Evolutionary conservation across 2,113 vertebrate species (phyloP).

Genomic region (Anguilla japonica): DNA sequence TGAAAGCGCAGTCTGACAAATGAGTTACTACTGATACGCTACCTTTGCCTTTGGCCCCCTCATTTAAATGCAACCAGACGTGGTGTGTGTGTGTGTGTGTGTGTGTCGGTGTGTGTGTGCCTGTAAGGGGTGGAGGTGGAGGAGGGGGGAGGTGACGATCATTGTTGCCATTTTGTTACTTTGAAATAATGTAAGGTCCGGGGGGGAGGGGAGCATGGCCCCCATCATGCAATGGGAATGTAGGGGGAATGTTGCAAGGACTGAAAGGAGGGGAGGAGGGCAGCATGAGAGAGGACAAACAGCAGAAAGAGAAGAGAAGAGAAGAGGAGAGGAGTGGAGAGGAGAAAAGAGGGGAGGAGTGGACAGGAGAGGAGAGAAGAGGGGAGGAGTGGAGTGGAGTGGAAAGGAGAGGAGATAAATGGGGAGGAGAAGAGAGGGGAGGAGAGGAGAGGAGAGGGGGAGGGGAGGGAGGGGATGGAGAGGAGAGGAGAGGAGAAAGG

Average conservation of each 20-base stretch:
- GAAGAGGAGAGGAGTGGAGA: too few species aligned
- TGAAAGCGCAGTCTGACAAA: neutral
- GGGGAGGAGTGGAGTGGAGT: neutral
- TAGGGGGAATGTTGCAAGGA: neutral
- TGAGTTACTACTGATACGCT: neutral
- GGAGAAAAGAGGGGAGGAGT: conserved; percentile 44
- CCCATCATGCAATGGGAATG: neutral
- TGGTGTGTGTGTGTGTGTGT: too few species aligned
- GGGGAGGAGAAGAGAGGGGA: conserved; percentile 34
- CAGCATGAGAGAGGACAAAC: conserved; percentile 18
- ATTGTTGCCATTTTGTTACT: neutral
- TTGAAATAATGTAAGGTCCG: neutral
- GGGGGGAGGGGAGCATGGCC: too few species aligned
- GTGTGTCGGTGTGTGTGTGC: too few species aligned
- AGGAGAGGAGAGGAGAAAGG: neutral
- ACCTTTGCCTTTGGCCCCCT: neutral
- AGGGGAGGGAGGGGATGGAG: too few species aligned
- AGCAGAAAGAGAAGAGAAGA: conserved; percentile 5
- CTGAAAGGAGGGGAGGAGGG: conserved; percentile 34
- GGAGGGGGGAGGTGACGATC: neutral
- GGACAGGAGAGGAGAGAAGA: conserved; percentile 22
- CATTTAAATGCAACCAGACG: too few species aligned
- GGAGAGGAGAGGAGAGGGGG: neutral
- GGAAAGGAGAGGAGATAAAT: conserved; percentile 22
- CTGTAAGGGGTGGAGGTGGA: neutral